Base-by-base conservation (phyloP, 1,140 invertebrate species). In the Orius insidiosus region DNA sequence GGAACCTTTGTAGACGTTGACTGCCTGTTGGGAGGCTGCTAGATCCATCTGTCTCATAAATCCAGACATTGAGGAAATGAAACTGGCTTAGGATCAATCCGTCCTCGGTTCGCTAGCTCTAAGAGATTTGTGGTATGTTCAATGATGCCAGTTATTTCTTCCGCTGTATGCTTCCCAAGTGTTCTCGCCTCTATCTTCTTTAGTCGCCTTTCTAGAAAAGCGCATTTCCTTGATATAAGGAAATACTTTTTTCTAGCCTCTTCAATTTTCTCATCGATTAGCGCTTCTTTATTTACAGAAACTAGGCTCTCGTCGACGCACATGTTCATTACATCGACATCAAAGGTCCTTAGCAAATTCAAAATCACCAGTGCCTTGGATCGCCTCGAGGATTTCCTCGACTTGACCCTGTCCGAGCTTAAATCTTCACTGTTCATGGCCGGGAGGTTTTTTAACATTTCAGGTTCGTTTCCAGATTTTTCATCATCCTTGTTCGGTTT, bases 71-170 rank as follows among this genome's bases (percentile, higher is more conserved):
- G 70, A 64, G 13, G 46, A 36, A 48, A 33, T 5, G 48, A 31
- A 10, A 43, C 40, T n/a, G 48, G 43, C 37, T 35, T 18, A 1
- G 32, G 30, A n/a, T 15, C 34, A 13, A 31, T 39, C 13, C 9
- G 11, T 18, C 38, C 44, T 10, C 43, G 33, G n/a, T 41, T 46
- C 9, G 46, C 16, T 16, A 45, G 36, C 9, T 47, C 38, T 1
- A 54, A 33, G 11, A 49, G 18, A 32, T 52, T 49, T 47, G 76
- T 72, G 34, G 80, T 72, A 59, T 79, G 62, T 57, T 81, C 75
- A 56, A 87, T 64, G 46, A 85, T 68, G 45, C 75, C 71, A 10
- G 70, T 69, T 2, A 80, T 71, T 60, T 92, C 80, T 47, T 80
- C 76, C 42, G 75, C 75, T 16, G 76, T 68, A 58, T 87, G 81